A percentile compares a stretch with the other conserved stretches of the same genome.
Conservation (phyloP, 2,888 invertebrate genomes). For the Eilema depressum region DNA sequence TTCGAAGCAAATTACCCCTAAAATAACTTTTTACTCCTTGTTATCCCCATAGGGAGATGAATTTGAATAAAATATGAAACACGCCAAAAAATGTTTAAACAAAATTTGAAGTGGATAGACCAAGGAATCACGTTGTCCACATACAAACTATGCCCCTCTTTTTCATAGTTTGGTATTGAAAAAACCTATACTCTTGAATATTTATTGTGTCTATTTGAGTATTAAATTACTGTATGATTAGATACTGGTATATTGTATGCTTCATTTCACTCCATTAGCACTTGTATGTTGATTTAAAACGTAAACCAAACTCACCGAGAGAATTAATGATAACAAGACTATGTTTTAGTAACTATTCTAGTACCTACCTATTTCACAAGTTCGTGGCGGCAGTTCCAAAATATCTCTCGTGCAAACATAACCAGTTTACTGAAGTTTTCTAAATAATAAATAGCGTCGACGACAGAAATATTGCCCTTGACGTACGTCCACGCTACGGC, state of each 20-base stretch:
- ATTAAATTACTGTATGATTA: slow-evolving; percentile 17
- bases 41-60: too few relatives aligned
- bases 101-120: too few relatives aligned
- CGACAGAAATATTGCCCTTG: slow-evolving; percentile 76
- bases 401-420: slow-evolving; percentile 72
- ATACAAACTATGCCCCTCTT: too few relatives aligned
- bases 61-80: too few relatives aligned
- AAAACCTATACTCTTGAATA: too few relatives aligned
- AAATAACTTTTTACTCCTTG: too few relatives aligned
- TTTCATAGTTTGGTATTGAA: too few relatives aligned
- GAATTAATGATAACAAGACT: slow-evolving; percentile 73
- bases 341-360: slow-evolving; percentile 63
- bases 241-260: slow-evolving; percentile 50
- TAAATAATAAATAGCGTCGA: slow-evolving; percentile 74
- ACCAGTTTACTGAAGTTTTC: slow-evolving; percentile 70
- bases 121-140: too few relatives aligned
- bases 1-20: too few relatives aligned
- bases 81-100: too few relatives aligned
- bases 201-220: too few relatives aligned
- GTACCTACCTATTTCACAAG: slow-evolving; percentile 72
- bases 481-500: slow-evolving; percentile 58
- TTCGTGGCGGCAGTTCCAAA: slow-evolving; percentile 70
- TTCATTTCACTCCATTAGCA: slow-evolving; percentile 76
- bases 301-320: slow-evolving; percentile 69
- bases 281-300: slow-evolving; percentile 70